Conservation (phyloP, 2,888 invertebrate genomes). For the Caenorhabditis becei region DNA sequence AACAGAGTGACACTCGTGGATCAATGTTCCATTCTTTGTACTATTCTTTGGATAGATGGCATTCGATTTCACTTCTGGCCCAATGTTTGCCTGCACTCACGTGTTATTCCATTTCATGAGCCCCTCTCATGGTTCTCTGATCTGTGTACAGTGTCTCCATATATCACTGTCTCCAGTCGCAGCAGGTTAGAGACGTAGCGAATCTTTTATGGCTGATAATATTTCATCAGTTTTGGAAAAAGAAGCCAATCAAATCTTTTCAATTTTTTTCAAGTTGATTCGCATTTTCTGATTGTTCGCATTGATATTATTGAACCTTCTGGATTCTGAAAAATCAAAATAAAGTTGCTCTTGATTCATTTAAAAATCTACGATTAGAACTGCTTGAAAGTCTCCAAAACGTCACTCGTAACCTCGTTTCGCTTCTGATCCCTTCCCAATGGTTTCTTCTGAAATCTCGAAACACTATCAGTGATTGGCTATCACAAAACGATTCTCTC, state of each 20-base stretch:
- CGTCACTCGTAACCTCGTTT: no score
- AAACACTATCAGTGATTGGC: no score
- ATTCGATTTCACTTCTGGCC: slow-evolving; percentile 26
- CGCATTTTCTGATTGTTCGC: no score
- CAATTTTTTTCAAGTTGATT: not conserved
- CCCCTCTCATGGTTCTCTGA: slow-evolving; percentile 1
- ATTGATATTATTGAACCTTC: no score
- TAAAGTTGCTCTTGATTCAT: no score
- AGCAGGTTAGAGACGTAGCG: slow-evolving; percentile 13
- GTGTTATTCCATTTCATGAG: slow-evolving; percentile 15
- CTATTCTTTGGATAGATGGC: slow-evolving; percentile 5
- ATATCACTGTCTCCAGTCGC: slow-evolving; percentile 18
- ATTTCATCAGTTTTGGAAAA: slow-evolving; percentile 43
- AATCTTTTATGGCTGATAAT: slow-evolving; percentile 1
- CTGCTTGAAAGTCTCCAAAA: no score
- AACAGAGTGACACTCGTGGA: slow-evolving; percentile 9
- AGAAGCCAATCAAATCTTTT: no score
- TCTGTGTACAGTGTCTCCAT: slow-evolving; percentile 5
- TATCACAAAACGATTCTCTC: no score
- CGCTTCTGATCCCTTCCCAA: no score
- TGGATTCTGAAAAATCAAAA: no score
- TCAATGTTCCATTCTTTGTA: slow-evolving; percentile 33
- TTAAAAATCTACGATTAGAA: no score
- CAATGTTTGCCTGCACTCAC: slow-evolving; percentile 21
- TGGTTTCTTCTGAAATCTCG: no score